Evolutionary conservation across 1,140 invertebrate genomes (phyloP).

Genomic region (Condylostylus longicornis): DNA sequence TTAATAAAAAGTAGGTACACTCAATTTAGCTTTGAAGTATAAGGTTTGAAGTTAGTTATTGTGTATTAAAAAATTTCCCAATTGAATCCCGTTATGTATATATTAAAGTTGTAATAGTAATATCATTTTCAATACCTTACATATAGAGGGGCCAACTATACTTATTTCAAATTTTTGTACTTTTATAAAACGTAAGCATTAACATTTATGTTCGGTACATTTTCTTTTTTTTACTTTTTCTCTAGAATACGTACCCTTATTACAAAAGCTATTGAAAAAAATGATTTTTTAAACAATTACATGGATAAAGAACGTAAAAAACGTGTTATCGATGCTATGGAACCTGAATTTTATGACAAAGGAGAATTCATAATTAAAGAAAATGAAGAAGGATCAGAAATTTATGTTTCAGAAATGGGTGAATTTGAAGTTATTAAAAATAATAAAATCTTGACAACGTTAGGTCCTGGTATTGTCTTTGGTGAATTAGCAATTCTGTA

Average conservation of each 20-base stretch:
- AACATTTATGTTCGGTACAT: neutral
- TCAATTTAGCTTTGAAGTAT: too few species aligned
- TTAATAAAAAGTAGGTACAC: too few species aligned
- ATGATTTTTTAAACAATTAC: slow-evolving; percentile 86
- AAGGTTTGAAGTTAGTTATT: too few species aligned
- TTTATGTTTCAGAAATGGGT: slow-evolving; percentile 70
- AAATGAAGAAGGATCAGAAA: slow-evolving; percentile 65
- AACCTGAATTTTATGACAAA: slow-evolving; percentile 55
- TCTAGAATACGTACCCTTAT: slow-evolving; percentile 37
- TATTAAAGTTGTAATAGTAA: too few species aligned
- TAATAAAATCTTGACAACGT: slow-evolving; percentile 55
- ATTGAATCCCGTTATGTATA: too few species aligned
- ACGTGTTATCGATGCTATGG: slow-evolving; percentile 85
- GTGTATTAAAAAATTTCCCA: too few species aligned
- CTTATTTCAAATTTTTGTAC: too few species aligned
- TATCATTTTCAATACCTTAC: too few species aligned
- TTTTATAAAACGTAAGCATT: neutral
- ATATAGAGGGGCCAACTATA: too few species aligned
- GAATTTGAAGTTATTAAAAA: slow-evolving; percentile 75
- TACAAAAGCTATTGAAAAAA: slow-evolving; percentile 52
- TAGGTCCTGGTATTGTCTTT: slow-evolving; percentile 76
- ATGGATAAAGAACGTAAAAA: slow-evolving; percentile 64
- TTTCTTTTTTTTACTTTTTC: neutral
- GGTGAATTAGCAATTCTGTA: slow-evolving; percentile 88
- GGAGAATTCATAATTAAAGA: slow-evolving; percentile 73